Evolutionary conservation across 35 echinoderm and acorn worm species (phyloP).

Genomic region (Eucidaris tribuloides): DNA sequence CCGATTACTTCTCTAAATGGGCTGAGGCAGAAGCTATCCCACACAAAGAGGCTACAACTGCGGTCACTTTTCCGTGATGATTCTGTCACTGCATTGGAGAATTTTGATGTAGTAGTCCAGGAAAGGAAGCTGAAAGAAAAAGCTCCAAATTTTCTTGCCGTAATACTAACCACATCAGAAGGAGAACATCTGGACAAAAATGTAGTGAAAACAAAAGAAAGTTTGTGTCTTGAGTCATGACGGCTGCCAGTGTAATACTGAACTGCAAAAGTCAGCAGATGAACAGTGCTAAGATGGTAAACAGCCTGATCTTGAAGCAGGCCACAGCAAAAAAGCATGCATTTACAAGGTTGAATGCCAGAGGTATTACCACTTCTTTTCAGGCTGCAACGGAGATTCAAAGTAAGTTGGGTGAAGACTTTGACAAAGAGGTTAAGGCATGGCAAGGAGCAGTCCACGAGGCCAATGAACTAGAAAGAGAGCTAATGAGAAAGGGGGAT

Average conservation of each 20-base stretch:
- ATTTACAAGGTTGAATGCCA: background rate
- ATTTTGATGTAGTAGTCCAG: too few relatives aligned
- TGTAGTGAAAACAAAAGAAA: background rate
- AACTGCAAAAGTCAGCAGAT: background rate
- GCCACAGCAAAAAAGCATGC: background rate
- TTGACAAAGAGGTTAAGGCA: background rate
- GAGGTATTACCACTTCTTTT: background rate
- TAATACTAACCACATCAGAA: background rate
- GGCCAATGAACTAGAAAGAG: background rate
- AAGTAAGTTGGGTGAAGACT: background rate
- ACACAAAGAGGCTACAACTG: conserved; percentile 6
- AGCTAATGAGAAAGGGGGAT: background rate
- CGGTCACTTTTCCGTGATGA: conserved; percentile 5
- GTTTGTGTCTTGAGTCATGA: background rate
- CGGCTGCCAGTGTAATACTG: background rate
- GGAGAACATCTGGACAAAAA: background rate
- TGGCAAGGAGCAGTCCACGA: background rate
- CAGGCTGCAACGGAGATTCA: background rate
- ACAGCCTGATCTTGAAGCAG: background rate
- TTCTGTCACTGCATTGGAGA: too few relatives aligned
- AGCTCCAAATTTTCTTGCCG: background rate
- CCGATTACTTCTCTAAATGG: conserved; percentile 47
- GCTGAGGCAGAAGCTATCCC: conserved; percentile 32
- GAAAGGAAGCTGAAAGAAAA: background rate
- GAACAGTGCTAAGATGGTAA: background rate